Evolutionary conservation across 1,140 invertebrate genomes (phyloP), one percentile per base, ranked within the genome.

Genomic region (Paraescarpia echinospica): DNA sequence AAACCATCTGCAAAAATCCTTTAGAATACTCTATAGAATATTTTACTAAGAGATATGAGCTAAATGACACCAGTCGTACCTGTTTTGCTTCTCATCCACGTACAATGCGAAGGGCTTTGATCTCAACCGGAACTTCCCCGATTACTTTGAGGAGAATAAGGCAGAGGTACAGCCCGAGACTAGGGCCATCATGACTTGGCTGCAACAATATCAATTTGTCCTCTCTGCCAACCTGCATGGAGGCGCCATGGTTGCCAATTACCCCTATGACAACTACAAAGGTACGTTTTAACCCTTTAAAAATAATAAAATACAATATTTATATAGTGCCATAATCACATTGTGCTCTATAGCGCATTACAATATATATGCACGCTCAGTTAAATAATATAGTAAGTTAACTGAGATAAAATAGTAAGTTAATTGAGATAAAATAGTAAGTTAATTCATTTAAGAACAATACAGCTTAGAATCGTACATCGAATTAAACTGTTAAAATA

Each of bases 91-190:
- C 22, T 89, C 8, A 8, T 91, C 33, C 34, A 91, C 33, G 92
- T 0, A 91, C 34, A 91, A 92, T 92, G 35, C 34, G 0, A 51
- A 92, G 9, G 95, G 97, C 89, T 96, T 99, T 1, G 99, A 99
- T 96, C 96, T 99, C 1, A 99, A 99, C 96, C 97, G 99, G 94
- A 99, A 99, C 96, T 99, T 99, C 95, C 99, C 99, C 0, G 98
- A 99, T 95, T 98, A 92, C 34, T 93, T 93, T 91, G 89, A 89
- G 31, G 34, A 51, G 34, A 93, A 93, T 35, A 31, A 92, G 18
- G 51, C 31, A 34, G 89, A 90, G 31, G 31, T 34, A 14, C 34
- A 92, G 48, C 98, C 98, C 0, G 99, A 99, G 96, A 99, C 99
- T 0, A 94, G 96, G 92, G 98, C 98, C 0, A 97, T 99, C 0